Conservation (phyloP, 2,113 vertebrate species). For the Pao palembangensis region DNA sequence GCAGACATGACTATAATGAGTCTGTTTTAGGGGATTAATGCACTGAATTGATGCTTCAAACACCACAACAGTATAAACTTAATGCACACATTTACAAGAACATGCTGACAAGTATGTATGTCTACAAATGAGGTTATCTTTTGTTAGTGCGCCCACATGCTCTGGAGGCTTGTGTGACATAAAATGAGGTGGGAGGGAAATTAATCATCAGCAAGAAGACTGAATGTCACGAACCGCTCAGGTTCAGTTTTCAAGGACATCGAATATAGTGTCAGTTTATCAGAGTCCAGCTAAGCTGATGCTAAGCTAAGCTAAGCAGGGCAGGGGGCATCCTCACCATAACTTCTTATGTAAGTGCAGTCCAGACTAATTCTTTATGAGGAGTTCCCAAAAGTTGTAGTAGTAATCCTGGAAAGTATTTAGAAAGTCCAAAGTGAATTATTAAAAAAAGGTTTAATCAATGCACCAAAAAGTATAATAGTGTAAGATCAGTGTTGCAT, state of each 20-base stretch:
- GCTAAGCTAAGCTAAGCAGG: too few species aligned
- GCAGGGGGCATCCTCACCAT: conserved; percentile 15
- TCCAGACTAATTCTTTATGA: background rate
- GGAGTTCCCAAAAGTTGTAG: background rate
- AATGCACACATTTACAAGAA: too few species aligned
- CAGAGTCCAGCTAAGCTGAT: conserved; percentile 8
- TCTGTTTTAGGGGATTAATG: too few species aligned
- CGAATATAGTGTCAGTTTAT: conserved; percentile 17
- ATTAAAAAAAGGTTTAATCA: too few species aligned
- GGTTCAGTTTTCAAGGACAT: conserved; percentile 32
- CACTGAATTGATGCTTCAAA: too few species aligned
- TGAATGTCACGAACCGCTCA: conserved; percentile 36
- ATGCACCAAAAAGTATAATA: background rate
- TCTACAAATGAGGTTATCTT: too few species aligned
- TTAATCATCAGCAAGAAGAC: conserved; percentile 20
- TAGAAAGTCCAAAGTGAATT: too few species aligned
- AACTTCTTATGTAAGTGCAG: conserved; percentile 18
- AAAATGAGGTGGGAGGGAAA: conserved; percentile 26
- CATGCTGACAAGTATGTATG: too few species aligned
- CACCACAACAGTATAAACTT: too few species aligned
- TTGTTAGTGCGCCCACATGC: too few species aligned
- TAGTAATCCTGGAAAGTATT: background rate
- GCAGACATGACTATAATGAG: too few species aligned
- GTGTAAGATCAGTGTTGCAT: conserved; percentile 30
- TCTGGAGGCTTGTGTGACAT: background rate